These are phyloP conservation scores for Drosophila monieri DNA, from an alignment of 2,888 invertebrate genomes.

Conservation along the genomic window DNA sequence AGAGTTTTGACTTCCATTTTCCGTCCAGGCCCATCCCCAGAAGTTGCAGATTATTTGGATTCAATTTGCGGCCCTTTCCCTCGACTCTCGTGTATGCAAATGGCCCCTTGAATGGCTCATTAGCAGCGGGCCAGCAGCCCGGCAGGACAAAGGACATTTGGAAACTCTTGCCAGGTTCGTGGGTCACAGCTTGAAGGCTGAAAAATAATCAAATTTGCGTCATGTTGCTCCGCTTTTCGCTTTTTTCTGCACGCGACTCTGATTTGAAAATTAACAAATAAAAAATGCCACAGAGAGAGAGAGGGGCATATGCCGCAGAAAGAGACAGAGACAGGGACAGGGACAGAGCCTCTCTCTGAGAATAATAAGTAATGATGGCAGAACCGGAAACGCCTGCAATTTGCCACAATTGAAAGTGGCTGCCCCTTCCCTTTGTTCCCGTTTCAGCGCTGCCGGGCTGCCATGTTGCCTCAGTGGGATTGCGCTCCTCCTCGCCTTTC, in stretches of 20 bases:
- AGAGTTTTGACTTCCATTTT: too few species aligned
- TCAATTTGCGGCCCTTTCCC: conserved; percentile 3
- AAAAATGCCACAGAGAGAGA: conserved; percentile 38
- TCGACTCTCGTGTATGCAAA: conserved; percentile 48
- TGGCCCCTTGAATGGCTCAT: conserved; percentile 57
- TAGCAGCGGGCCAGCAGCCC: conserved; percentile 35
- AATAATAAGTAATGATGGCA: conserved; percentile 76
- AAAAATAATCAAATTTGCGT: conserved; percentile 72
- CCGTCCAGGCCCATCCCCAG: not conserved
- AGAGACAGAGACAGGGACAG: not conserved
- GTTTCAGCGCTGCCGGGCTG: conserved; percentile 39
- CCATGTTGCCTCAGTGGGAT: conserved; percentile 60
- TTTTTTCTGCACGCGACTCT: conserved; percentile 41
- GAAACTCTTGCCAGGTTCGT: conserved; percentile 33
- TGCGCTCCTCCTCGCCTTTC: conserved; percentile 12
- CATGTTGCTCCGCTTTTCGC: conserved; percentile 46
- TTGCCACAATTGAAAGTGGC: conserved; percentile 80
- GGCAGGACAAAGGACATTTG: conserved; percentile 24
- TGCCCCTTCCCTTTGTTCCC: conserved; percentile 41
- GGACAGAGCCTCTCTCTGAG: too few species aligned
- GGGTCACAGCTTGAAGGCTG: conserved; percentile 59
- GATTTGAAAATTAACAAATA: conserved; percentile 77
- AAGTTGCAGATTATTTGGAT: conserved; percentile 2
- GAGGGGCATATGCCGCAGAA: not conserved
- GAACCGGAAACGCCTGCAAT: conserved; percentile 79